Conservation (phyloP, 2,888 invertebrate genomes). For the Heteropelma amictum region DNA sequence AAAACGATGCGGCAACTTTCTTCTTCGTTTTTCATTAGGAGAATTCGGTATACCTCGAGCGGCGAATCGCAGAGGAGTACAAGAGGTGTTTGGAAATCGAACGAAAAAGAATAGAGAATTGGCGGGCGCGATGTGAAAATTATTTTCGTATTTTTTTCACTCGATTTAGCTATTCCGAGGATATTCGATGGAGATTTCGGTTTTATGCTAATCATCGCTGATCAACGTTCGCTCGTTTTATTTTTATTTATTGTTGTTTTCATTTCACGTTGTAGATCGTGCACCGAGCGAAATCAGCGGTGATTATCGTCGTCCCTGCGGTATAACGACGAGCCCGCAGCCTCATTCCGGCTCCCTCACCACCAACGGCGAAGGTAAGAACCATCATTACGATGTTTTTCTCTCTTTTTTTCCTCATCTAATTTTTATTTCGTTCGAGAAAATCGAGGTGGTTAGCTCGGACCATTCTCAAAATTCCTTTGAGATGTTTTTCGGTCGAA, state of each 20-base stretch:
- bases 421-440: background rate
- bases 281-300: constrained; percentile 83
- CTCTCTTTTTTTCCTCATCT: background rate
- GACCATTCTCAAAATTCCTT: background rate
- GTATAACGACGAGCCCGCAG: constrained; percentile 81
- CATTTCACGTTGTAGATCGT: constrained; percentile 80
- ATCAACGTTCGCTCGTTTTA: background rate
- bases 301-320: constrained; percentile 79
- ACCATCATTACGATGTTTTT: background rate
- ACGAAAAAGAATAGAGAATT: too few species aligned
- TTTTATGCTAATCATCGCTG: background rate
- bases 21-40: background rate
- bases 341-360: constrained; percentile 87
- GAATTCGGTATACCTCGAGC: too few species aligned
- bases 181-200: background rate
- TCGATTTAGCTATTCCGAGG: too few species aligned
- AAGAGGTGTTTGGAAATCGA: too few species aligned
- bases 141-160: too few species aligned
- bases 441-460: background rate
- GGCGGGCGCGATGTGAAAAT: too few species aligned
- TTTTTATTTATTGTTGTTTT: background rate
- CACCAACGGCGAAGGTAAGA: constrained; percentile 90
- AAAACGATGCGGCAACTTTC: background rate
- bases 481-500: too few species aligned
- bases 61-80: too few species aligned